Percentiles rank a stretch among this genome's conserved stretches.
Conservation (phyloP, 2,888 invertebrate genomes). For the Lepidochrysops patricia region DNA sequence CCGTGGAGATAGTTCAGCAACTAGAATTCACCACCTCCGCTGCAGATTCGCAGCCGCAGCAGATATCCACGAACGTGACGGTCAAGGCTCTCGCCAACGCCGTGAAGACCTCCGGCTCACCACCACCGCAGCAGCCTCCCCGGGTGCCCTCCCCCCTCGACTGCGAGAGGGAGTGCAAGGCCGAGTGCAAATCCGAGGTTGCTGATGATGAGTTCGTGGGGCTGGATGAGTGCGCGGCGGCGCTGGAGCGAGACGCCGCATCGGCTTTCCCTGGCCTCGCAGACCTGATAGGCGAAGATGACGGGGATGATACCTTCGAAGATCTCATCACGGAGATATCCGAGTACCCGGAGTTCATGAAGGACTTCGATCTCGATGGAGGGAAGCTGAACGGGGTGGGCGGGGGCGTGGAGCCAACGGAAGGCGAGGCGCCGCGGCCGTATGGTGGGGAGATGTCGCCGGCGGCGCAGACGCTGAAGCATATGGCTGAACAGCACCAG, state of each 20-base stretch:
- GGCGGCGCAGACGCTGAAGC: constrained; percentile 95
- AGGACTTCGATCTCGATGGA: constrained; percentile 81
- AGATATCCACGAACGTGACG: constrained; percentile 93
- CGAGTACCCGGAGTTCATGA: constrained; percentile 88
- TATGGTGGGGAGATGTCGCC: constrained; percentile 86
- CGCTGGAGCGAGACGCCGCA: constrained; percentile 88
- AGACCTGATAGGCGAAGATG: constrained; percentile 88
- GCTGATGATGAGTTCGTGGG: constrained; percentile 92
- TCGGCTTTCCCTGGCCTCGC: constrained; percentile 85
- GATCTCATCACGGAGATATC: constrained; percentile 91
- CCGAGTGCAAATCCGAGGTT: constrained; percentile 86
- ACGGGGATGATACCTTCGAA: constrained; percentile 87
- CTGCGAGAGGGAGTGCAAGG: constrained; percentile 83
- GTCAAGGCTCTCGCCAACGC: constrained; percentile 80
- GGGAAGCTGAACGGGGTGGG: constrained; percentile 50
- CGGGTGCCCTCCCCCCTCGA: constrained; percentile 87
- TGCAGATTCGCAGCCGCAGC: constrained; percentile 90
- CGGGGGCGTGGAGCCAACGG: constrained; percentile 54
- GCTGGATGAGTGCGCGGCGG: constrained; percentile 87
- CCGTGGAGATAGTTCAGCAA: constrained; percentile 94
- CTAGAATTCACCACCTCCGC: constrained; percentile 91
- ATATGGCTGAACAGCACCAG: constrained; percentile 98
- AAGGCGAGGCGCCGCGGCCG: constrained; percentile 64
- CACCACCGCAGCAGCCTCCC: constrained; percentile 57
- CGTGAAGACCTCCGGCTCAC: constrained; percentile 59